Percentiles rank a stretch among this genome's conserved stretches.
Conservation (phyloP, 2,113 vertebrate species). For the Euleptes europaea region DNA sequence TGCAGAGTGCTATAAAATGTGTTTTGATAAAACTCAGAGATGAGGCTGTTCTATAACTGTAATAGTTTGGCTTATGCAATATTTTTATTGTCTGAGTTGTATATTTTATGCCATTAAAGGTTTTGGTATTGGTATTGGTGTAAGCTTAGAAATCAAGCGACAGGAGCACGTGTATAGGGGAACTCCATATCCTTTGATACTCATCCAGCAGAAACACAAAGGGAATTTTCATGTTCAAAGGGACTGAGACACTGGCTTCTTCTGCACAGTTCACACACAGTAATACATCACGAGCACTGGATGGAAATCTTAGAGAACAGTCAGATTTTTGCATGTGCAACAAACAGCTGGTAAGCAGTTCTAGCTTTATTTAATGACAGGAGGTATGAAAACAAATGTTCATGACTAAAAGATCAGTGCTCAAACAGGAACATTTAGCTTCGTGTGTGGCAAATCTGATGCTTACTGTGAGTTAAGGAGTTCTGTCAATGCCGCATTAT, state of each 20-base stretch:
- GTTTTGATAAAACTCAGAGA: too few relatives aligned
- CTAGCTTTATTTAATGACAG: constrained; percentile 12
- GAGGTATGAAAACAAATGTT: constrained; percentile 9
- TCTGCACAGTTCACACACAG: background rate
- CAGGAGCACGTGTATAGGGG: background rate
- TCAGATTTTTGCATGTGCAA: background rate
- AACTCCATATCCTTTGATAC: background rate
- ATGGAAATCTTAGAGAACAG: constrained; percentile 3
- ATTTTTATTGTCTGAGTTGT: too few relatives aligned
- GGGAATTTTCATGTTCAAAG: background rate
- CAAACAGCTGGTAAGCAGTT: background rate
- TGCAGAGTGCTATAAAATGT: too few relatives aligned
- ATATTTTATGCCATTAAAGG: too few relatives aligned
- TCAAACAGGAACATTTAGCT: background rate
- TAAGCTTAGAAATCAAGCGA: constrained; percentile 16
- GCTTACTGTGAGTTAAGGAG: background rate
- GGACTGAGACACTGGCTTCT: background rate
- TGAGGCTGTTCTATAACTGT: too few relatives aligned
- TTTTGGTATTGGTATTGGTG: too few relatives aligned
- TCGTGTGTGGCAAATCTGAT: constrained; percentile 7
- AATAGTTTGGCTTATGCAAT: too few relatives aligned
- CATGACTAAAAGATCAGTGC: background rate
- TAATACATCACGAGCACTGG: background rate
- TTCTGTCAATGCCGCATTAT: constrained; percentile 21
- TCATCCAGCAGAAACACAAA: background rate